Evolutionary conservation across 1,140 invertebrate species (phyloP).

Genomic region (Schlechtendalia chinensis): DNA sequence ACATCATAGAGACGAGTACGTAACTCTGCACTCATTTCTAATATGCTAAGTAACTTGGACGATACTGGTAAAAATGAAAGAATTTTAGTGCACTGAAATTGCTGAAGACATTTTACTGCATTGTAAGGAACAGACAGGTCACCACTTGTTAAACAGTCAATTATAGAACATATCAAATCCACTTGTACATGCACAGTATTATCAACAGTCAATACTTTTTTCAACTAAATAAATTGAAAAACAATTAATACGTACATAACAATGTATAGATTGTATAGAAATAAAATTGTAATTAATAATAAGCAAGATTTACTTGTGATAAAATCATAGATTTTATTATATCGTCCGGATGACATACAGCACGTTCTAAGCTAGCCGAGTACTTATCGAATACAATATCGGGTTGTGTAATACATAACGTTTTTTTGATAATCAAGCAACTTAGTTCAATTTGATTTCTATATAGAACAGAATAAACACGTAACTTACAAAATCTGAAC

Average conservation of each 20-base stretch:
- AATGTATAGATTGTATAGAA: not conserved
- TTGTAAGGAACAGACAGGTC: constrained; percentile 21
- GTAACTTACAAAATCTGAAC: not conserved
- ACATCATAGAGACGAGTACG: constrained; percentile 34
- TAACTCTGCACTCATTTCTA: constrained; percentile 21
- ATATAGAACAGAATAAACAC: not conserved
- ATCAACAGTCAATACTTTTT: constrained; percentile 6
- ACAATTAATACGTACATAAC: not conserved
- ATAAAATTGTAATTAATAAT: not conserved
- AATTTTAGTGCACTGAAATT: constrained; percentile 20
- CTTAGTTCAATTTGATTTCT: constrained; percentile 35
- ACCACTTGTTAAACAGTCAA: constrained; percentile 18
- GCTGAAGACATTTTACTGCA: constrained; percentile 43
- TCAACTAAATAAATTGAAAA: constrained; percentile 19
- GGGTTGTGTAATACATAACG: constrained; percentile 19
- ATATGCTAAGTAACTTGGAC: not conserved
- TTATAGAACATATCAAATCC: constrained; percentile 29
- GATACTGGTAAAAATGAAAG: constrained; percentile 3
- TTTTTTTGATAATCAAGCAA: constrained; percentile 21
- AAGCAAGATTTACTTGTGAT: constrained; percentile 26
- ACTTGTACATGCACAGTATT: constrained; percentile 29
- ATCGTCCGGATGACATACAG: constrained; percentile 44
- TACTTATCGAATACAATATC: constrained; percentile 23
- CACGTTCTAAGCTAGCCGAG: constrained; percentile 33
- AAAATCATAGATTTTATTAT: constrained; percentile 39